These are phyloP conservation scores for Adelphocoris suturalis DNA, from an alignment of 2,888 invertebrate species.

Conservation along the genomic window DNA sequence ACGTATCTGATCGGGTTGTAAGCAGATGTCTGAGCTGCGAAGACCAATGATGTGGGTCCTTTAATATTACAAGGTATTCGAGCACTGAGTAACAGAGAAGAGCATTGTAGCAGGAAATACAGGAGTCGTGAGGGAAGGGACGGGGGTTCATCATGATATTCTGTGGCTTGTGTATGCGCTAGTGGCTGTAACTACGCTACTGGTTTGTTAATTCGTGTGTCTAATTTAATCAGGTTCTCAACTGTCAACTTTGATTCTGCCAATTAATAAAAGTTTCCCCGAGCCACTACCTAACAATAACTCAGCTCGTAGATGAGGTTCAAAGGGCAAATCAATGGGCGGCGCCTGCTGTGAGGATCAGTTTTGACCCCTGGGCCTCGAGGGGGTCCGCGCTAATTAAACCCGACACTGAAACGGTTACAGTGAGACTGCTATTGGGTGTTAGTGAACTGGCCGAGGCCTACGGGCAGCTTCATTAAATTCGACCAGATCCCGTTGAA, in stretches of 20 bases:
- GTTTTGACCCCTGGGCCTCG: slow-evolving; percentile 12
- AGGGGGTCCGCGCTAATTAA: slow-evolving; percentile 31
- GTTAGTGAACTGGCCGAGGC: background rate
- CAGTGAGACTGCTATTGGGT: background rate
- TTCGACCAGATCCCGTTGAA: slow-evolving; percentile 24
- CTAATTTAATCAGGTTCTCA: too few species aligned
- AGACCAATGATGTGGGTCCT: too few species aligned
- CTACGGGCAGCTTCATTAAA: slow-evolving; percentile 6
- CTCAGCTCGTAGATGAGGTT: background rate
- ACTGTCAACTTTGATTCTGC: background rate
- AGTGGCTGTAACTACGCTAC: too few species aligned
- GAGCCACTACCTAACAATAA: background rate
- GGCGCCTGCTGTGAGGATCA: background rate
- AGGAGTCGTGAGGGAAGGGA: too few species aligned
- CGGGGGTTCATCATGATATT: too few species aligned
- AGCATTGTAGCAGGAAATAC: too few species aligned
- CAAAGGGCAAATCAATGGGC: background rate
- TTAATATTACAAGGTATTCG: too few species aligned
- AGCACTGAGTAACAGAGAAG: too few species aligned
- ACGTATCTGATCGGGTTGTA: too few species aligned
- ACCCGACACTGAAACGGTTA: slow-evolving; percentile 21
- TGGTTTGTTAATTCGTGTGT: too few species aligned
- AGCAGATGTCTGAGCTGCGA: too few species aligned
- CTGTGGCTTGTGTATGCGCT: too few species aligned
- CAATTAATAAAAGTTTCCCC: slow-evolving; percentile 31